Evolutionary conservation across 2,888 invertebrate species (phyloP), one percentile per base, ranked within the genome.

Genomic region (Drosophila prolongata): DNA sequence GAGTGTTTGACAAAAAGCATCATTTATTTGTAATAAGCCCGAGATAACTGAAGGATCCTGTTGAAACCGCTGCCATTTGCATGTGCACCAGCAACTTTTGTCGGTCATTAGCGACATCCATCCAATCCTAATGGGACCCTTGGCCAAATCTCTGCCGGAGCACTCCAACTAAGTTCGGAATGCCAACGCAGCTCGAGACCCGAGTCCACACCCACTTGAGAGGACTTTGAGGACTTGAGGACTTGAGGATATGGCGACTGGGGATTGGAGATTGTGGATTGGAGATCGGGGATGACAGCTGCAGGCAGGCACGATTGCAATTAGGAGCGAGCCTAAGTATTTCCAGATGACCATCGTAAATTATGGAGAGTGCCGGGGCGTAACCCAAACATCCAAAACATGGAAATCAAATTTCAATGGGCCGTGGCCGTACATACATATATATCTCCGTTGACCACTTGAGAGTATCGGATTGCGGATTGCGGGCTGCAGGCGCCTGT

Each of bases 321-420:
- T 69, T 69, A 58, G 69, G 16, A 35, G 13, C 37, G 11, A 35
- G 56, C 30, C 10, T 13, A 42, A 70, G 73, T 56, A 54, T 42
- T 59, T 75, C 16, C 38, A 54, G 40, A 69, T 70, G 53, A 19
- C 56, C 37, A 42, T 6, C 42, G 61, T 77, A 77, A 77, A 69
- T 81, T 67, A 61, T 47, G 24, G 27, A 14, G 34, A 27, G 35
- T 4, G 42, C 24, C 1, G 9, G n/a, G 86, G 77, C 80, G 86
- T 55, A 13, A 52, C 80, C 64, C 27, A 77, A 80, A 74, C 86
- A 86, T 87, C 78, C 77, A 82, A 87, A 87, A 87, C 84, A 84
- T 66, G 83, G 77, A 84, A 84, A 87, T 84, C 88, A 83, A 87
- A 84, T 83, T 85, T 79, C 82, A 65, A 56, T 27, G 34, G 46